Conservation (phyloP, 2,888 invertebrate species). For the Microctonus hyperodae region DNA sequence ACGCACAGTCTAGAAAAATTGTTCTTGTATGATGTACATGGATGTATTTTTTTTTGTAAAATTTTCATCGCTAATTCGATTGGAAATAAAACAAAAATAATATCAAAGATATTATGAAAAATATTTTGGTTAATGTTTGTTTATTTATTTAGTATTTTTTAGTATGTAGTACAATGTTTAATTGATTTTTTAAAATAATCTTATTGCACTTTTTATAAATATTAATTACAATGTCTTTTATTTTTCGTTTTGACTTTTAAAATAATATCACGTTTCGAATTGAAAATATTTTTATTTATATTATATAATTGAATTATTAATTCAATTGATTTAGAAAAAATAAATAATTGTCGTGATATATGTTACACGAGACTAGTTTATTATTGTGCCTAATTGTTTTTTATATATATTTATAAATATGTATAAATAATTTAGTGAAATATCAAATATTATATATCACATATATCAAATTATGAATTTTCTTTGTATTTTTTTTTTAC, state of each 20-base stretch:
- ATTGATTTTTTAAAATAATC: neutral
- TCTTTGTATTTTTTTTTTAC: neutral
- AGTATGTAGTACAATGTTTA: neutral
- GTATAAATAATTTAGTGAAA: conserved; percentile 13
- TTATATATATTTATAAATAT: conserved; percentile 20
- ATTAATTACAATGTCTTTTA: neutral
- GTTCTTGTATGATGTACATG: neutral
- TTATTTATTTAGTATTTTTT: too few relatives aligned
- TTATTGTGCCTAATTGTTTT: conserved; percentile 26
- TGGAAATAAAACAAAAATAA: neutral
- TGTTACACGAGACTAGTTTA: conserved; percentile 5
- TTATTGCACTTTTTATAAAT: conserved; percentile 12
- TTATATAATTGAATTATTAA: neutral
- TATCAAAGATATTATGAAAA: conserved; percentile 18
- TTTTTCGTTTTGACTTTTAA: neutral
- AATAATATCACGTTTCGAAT: neutral
- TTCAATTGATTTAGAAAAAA: conserved; percentile 24
- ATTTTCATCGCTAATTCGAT: too few relatives aligned
- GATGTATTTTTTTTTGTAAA: neutral
- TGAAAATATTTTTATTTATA: neutral
- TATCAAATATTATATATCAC: neutral
- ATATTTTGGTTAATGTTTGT: too few relatives aligned
- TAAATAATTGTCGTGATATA: neutral
- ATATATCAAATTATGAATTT: too few relatives aligned
- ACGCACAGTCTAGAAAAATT: neutral